These are phyloP conservation scores for Actinemys pallida DNA, from an alignment of 2,113 vertebrate species.

Conservation along the genomic window DNA sequence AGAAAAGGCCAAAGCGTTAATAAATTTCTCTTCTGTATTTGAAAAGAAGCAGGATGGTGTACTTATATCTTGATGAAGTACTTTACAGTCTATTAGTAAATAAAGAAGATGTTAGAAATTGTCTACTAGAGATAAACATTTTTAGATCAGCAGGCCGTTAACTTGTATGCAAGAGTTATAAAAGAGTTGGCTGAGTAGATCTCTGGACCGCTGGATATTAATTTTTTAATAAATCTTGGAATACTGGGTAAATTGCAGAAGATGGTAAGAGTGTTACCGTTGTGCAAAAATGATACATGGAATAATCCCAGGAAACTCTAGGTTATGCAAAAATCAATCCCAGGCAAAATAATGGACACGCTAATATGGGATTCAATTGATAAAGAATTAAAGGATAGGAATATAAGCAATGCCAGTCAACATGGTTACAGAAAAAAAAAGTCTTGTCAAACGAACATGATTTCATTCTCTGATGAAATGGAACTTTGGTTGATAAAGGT, in stretches of 20 bases:
- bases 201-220: neutral
- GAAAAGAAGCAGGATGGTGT: neutral
- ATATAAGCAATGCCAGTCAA: neutral
- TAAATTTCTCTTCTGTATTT: neutral
- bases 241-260: neutral
- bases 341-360: neutral
- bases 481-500: neutral
- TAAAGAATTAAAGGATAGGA: neutral
- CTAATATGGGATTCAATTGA: neutral
- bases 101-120: neutral
- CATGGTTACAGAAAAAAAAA: neutral
- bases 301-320: neutral
- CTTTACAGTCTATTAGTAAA: neutral
- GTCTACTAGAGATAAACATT: neutral
- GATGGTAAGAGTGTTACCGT: fast-evolving
- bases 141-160: neutral
- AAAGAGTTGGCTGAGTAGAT: neutral
- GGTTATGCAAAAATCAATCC: neutral
- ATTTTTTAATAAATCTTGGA: no score
- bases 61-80: neutral
- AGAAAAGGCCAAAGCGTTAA: neutral
- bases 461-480: neutral
- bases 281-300: fast-evolving
- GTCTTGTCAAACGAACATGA: neutral
- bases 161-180: neutral